Conservation (phyloP, 2,797 vertebrate species). For the Allobates femoralis region DNA sequence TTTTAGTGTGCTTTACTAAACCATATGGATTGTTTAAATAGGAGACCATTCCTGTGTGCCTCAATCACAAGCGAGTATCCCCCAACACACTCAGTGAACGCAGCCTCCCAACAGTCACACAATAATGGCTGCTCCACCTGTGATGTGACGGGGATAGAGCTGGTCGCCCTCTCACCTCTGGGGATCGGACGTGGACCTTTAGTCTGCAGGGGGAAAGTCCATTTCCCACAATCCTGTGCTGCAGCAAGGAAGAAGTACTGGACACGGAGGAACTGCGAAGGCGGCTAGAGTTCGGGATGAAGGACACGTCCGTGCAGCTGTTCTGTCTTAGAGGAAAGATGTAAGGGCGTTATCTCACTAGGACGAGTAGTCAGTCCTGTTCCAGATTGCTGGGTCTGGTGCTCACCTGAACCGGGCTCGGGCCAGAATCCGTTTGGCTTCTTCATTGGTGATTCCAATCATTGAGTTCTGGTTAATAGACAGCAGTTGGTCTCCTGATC, state of each 20-base stretch:
- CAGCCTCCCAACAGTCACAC: too few relatives aligned
- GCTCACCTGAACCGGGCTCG: conserved; percentile 84
- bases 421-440: conserved; percentile 84
- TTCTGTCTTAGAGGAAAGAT: conserved; percentile 77
- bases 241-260: conserved; percentile 71
- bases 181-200: conserved; percentile 84
- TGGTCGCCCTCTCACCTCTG: conserved; percentile 77
- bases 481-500: conserved; percentile 88
- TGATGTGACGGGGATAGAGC: neutral
- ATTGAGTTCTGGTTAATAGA: conserved; percentile 90
- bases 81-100: too few relatives aligned
- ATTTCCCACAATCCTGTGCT: conserved; percentile 74
- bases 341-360: neutral
- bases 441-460: conserved; percentile 87
- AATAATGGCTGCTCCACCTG: neutral
- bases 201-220: conserved; percentile 78
- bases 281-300: conserved; percentile 85
- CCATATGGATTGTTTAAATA: too few relatives aligned
- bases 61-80: too few relatives aligned
- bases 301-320: conserved; percentile 83
- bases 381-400: neutral
- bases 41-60: too few relatives aligned
- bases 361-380: neutral
- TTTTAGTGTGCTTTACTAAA: too few relatives aligned
- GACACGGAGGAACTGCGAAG: conserved; percentile 77